Base-by-base conservation (phyloP, 2,888 invertebrate genomes). In the Phalera bucephala region DNA sequence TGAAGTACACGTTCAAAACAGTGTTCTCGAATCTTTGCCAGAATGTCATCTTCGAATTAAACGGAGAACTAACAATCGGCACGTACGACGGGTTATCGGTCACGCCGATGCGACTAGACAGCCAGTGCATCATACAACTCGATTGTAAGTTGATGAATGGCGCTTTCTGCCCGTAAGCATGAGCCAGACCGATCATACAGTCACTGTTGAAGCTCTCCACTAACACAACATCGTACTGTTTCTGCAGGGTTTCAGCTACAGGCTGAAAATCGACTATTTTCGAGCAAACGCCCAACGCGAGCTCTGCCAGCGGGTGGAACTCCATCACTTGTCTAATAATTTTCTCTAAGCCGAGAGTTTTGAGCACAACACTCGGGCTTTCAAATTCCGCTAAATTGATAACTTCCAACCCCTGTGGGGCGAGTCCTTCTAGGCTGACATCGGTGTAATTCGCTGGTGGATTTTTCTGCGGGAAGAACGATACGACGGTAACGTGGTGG, bases 161-260 rank as follows among this genome's bases (percentile, higher is more conserved):
- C 3, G 91, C 88, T 33, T 89, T 80, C 37, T 79, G 50, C 0
- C 74, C 77, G 49, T 93, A 82, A 14, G 91, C 63, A 64, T 93
- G 86, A 0, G 90, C 86, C 33, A 94, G 71, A 0, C 92, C 93
- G 30, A 93, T 67, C 72, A 92, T 91, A 40, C 94, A 94, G 52
- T 94, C 93, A 19, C 92, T 91, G 49, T 91, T 92, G 48, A 94
- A 94, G 45, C 91, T 86, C 64, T 93, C 93, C 12, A 91, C 83
- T 5, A 94, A 64, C 6, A 93, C 71, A 7, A 93, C 58, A 61
- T 95, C 94, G 49, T 93, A 94, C n/a, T 85, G 75, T 20, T 70
- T 69, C 43, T 76, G 70, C 48, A 90, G 40, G 5, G 75, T 78
- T 6, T 80, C 80, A 0, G 68, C 61, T 17, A 90, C 45, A 2